Percentiles rank a stretch among this genome's conserved stretches.
phyloP scores from a whole-genome alignment of 2,888 invertebrate species.

The Hyalella azteca region DNA sequence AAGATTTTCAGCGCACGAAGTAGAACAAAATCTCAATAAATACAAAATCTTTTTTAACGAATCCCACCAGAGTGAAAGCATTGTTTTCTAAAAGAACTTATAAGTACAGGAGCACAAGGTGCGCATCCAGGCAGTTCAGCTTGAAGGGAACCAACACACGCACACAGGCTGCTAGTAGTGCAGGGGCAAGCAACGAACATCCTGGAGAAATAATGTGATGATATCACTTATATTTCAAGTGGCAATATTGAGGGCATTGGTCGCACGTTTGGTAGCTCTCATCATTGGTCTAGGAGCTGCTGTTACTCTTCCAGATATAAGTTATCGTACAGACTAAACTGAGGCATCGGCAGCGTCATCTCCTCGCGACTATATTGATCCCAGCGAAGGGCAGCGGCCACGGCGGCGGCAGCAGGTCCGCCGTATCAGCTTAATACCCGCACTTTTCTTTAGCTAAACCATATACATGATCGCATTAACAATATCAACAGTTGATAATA shows the following conservation, averaged over 20 bases:
- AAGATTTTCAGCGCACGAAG: no score
- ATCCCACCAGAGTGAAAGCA: conserved; percentile 39
- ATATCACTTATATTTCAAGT: conserved; percentile 15
- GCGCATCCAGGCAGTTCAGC: neutral
- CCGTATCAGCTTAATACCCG: neutral
- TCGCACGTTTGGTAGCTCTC: conserved; percentile 35
- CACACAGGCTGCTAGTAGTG: no score
- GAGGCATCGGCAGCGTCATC: conserved; percentile 32
- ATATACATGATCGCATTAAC: no score
- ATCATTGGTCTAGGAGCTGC: conserved; percentile 29
- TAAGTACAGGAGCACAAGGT: neutral
- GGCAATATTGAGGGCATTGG: conserved; percentile 15
- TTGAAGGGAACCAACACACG: neutral
- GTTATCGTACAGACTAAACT: conserved; percentile 37
- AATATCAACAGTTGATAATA: no score
- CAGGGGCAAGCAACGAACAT: no score
- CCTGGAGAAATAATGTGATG: no score
- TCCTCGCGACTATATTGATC: conserved; percentile 20
- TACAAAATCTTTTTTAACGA: no score
- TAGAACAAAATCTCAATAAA: no score
- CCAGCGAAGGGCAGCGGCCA: neutral
- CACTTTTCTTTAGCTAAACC: conserved; percentile 16
- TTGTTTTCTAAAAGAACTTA: no score
- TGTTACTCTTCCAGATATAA: conserved; percentile 33
- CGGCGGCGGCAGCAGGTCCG: neutral